A percentile compares a stretch with the other conserved stretches of the same genome.
Conservation (phyloP, 2,888 invertebrate species). For the Rhagophthalmus giganteus region DNA sequence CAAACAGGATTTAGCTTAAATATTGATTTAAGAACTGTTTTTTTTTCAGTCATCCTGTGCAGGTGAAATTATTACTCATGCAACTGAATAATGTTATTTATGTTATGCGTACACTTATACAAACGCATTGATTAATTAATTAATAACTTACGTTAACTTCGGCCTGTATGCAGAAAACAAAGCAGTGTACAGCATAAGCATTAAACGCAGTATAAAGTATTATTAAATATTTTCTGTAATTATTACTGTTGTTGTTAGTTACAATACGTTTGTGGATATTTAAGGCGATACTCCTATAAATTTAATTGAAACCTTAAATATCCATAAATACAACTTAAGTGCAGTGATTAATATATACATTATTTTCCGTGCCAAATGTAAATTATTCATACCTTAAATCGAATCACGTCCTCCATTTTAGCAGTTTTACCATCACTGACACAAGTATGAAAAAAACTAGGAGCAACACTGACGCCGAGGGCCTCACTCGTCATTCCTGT, state of each 20-base stretch:
- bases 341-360: conserved; percentile 2
- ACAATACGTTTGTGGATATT: too few species aligned
- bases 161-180: conserved; percentile 63
- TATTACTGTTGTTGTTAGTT: too few species aligned
- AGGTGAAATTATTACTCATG: background rate
- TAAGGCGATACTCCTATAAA: too few species aligned
- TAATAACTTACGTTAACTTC: conserved; percentile 72
- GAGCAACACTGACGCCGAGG: conserved; percentile 92
- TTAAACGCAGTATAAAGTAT: too few species aligned
- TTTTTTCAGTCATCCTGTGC: background rate
- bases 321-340: too few species aligned
- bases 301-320: too few species aligned
- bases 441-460: conserved; percentile 95
- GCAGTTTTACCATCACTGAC: conserved; percentile 94
- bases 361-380: background rate
- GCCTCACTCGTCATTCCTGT: conserved; percentile 96
- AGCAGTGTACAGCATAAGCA: conserved; percentile 55
- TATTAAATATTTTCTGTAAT: too few species aligned
- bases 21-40: too few species aligned
- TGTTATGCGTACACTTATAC: conserved; percentile 15
- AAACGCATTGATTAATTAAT: conserved; percentile 20
- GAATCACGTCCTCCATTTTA: conserved; percentile 92
- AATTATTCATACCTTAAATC: conserved; percentile 76
- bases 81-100: conserved; percentile 11
- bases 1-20: too few species aligned